These are phyloP conservation scores for Leptinotarsa tumamoca DNA, from an alignment of 2,888 invertebrate genomes.

Conservation along the genomic window DNA sequence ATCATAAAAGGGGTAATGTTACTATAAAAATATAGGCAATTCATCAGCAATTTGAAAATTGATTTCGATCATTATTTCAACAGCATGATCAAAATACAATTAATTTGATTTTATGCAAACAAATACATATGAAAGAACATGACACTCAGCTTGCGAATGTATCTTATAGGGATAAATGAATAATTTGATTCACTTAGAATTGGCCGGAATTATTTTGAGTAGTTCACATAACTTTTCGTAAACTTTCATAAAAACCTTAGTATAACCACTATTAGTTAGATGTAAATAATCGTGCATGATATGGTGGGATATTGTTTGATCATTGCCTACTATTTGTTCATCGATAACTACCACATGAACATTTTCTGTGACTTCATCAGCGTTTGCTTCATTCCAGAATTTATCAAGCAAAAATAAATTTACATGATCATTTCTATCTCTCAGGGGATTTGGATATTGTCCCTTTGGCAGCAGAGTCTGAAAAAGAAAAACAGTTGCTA, in stretches of 20 bases:
- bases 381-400: constrained; percentile 61
- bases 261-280: constrained; percentile 74
- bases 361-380: constrained; percentile 60
- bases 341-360: constrained; percentile 63
- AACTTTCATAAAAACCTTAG: constrained; percentile 72
- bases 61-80: too few species aligned
- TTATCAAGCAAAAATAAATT: constrained; percentile 69
- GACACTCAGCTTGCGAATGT: too few species aligned
- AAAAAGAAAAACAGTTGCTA: constrained; percentile 3
- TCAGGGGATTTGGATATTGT: constrained; percentile 72
- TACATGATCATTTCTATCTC: constrained; percentile 72
- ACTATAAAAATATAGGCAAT: too few species aligned
- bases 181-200: neutral
- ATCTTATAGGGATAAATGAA: neutral
- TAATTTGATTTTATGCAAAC: too few species aligned
- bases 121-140: too few species aligned
- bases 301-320: constrained; percentile 72
- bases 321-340: constrained; percentile 65
- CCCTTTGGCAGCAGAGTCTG: constrained; percentile 77
- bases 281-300: constrained; percentile 80
- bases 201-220: constrained; percentile 38
- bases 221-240: constrained; percentile 65
- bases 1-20: too few species aligned
- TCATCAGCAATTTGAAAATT: too few species aligned
- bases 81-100: too few species aligned